Evolutionary conservation across 2,888 invertebrate species (phyloP).

Genomic region (Acleris cristana): DNA sequence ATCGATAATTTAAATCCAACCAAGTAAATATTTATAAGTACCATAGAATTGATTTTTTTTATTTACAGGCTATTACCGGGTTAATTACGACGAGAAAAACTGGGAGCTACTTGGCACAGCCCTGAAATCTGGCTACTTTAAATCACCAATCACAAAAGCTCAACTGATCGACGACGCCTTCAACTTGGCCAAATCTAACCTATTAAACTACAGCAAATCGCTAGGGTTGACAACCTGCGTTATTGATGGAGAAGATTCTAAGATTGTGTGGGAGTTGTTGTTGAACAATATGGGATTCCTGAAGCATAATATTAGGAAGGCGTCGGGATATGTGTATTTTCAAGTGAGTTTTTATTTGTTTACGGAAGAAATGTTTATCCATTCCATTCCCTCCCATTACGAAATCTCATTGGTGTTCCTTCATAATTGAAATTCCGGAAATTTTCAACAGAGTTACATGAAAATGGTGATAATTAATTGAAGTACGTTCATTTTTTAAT

Average conservation of each 20-base stretch:
- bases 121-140: slow-evolving; percentile 76
- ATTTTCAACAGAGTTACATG: too few relatives aligned
- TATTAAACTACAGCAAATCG: slow-evolving; percentile 84
- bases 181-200: slow-evolving; percentile 84
- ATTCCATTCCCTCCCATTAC: too few relatives aligned
- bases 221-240: slow-evolving; percentile 86
- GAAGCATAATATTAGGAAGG: slow-evolving; percentile 73
- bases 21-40: too few relatives aligned
- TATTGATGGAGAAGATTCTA: slow-evolving; percentile 83
- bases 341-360: slow-evolving; percentile 11
- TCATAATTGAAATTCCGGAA: too few relatives aligned
- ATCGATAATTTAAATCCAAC: too few relatives aligned
- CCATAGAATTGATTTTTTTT: too few relatives aligned
- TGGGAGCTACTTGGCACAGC: slow-evolving; percentile 81
- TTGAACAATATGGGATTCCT: slow-evolving; percentile 82
- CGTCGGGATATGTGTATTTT: slow-evolving; percentile 50
- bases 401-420: too few relatives aligned
- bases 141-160: slow-evolving; percentile 85
- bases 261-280: slow-evolving; percentile 87
- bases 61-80: slow-evolving; percentile 83
- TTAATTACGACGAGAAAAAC: slow-evolving; percentile 85
- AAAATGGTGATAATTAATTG: too few relatives aligned
- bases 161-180: slow-evolving; percentile 90
- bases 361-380: too few relatives aligned
- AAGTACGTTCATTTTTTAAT: neutral